Evolutionary conservation across 2,797 vertebrate species (phyloP).

Genomic region (Gallinago solitaria): DNA sequence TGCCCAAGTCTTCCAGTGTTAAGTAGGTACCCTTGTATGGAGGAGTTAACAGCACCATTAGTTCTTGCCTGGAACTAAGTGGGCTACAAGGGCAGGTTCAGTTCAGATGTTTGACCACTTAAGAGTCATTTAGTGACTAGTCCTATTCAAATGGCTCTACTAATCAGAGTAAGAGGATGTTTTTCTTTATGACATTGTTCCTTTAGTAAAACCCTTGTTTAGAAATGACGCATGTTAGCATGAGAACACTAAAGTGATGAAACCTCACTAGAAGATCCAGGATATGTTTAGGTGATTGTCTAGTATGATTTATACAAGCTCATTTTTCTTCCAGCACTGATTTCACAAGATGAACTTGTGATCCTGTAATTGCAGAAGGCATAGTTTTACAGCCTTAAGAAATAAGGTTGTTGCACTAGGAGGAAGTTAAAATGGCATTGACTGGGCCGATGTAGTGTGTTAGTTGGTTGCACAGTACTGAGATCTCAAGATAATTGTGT

Average conservation of each 20-base stretch:
- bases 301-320: constrained; percentile 11
- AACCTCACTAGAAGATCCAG: constrained; percentile 10
- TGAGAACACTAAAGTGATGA: constrained; percentile 8
- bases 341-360: constrained; percentile 43
- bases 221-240: background rate
- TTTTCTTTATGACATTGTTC: background rate
- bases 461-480: background rate
- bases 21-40: background rate
- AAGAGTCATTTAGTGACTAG: background rate
- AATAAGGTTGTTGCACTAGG: background rate
- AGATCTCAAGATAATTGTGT: background rate
- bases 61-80: background rate
- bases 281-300: background rate
- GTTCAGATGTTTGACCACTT: background rate
- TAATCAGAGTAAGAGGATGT: background rate
- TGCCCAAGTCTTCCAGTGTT: background rate
- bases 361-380: constrained; percentile 18
- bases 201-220: background rate
- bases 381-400: constrained; percentile 5
- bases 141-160: background rate
- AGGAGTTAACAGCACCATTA: background rate
- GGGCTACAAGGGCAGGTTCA: background rate
- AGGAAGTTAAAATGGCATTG: background rate
- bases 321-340: constrained; percentile 8
- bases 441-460: background rate